A percentile compares a stretch with the other conserved stretches of the same genome.
Conservation (phyloP, 2,797 vertebrate species). For the Brotogeris chrysoptera region DNA sequence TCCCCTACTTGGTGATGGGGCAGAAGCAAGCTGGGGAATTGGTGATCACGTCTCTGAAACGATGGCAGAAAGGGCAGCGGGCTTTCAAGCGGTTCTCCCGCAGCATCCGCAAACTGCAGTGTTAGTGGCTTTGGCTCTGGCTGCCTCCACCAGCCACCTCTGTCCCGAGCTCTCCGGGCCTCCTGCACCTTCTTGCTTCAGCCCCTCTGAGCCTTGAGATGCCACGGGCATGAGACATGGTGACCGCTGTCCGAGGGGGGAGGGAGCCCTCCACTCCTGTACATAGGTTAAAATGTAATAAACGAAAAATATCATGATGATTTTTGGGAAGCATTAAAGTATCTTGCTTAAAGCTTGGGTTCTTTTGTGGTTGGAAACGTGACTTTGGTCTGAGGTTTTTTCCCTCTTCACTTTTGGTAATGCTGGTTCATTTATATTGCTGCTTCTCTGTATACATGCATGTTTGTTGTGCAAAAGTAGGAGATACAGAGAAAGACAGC, state of each 20-base stretch:
- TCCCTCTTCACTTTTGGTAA: constrained; percentile 9
- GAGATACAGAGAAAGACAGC: constrained; percentile 50
- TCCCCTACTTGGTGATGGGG: constrained; percentile 97
- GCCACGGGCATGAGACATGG: constrained; percentile 4
- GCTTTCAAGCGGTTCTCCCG: constrained; percentile 96
- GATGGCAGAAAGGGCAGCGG: constrained; percentile 95
- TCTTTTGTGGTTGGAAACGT: constrained; percentile 25
- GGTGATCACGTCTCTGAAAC: constrained; percentile 96
- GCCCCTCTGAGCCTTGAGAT: constrained; percentile 33
- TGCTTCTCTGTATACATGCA: constrained; percentile 45
- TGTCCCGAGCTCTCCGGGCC: constrained; percentile 35
- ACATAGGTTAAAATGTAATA: constrained; percentile 72
- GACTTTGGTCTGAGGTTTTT: constrained; percentile 42
- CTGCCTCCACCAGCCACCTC: background rate
- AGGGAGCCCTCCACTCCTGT: constrained; percentile 34
- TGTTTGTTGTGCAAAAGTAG: constrained; percentile 8
- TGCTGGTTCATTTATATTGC: constrained; percentile 4
- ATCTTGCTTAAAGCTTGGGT: constrained; percentile 57
- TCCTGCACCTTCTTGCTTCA: constrained; percentile 61
- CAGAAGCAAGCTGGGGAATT: constrained; percentile 93
- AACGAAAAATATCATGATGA: constrained; percentile 40
- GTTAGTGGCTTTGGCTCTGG: constrained; percentile 71
- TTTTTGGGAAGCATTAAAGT: constrained; percentile 68
- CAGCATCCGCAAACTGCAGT: constrained; percentile 96
- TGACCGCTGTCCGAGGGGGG: background rate